Evolutionary conservation across 2,113 vertebrate species (phyloP).

Genomic region (Orientallactaga bullata): DNA sequence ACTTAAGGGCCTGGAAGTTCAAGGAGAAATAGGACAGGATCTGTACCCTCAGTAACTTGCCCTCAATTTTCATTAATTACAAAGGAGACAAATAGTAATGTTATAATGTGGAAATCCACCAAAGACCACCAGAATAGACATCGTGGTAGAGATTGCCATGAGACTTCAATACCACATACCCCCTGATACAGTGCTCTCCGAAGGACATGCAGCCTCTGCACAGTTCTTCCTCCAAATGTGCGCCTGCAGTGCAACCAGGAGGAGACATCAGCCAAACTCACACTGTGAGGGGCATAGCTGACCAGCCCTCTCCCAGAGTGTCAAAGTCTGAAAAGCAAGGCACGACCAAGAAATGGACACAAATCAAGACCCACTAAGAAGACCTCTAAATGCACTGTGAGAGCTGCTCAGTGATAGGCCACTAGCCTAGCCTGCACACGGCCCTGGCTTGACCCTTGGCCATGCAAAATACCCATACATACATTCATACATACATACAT

Average conservation of each 20-base stretch:
- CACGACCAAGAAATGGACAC: not conserved
- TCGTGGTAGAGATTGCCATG: not conserved
- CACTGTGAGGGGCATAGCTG: not conserved
- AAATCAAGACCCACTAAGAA: no score
- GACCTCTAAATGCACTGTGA: not conserved
- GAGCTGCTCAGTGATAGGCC: no score
- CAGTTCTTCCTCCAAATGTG: not conserved
- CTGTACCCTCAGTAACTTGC: not conserved
- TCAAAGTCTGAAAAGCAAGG: not conserved
- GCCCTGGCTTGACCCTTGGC: not conserved
- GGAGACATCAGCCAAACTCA: not conserved
- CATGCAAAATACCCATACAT: not conserved
- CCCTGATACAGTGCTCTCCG: no score
- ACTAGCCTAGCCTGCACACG: not conserved
- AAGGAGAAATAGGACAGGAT: not conserved
- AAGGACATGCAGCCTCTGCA: not conserved
- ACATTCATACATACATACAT: not conserved
- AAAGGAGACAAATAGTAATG: not conserved
- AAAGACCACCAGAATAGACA: not conserved
- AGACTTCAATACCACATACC: accelerated
- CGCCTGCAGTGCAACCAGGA: not conserved
- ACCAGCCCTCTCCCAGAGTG: not conserved
- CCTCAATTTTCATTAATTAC: not conserved
- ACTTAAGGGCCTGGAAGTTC: not conserved
- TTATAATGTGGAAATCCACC: not conserved